phyloP scores from a whole-genome alignment of 2,888 invertebrate genomes.

The Thumatha senex region DNA sequence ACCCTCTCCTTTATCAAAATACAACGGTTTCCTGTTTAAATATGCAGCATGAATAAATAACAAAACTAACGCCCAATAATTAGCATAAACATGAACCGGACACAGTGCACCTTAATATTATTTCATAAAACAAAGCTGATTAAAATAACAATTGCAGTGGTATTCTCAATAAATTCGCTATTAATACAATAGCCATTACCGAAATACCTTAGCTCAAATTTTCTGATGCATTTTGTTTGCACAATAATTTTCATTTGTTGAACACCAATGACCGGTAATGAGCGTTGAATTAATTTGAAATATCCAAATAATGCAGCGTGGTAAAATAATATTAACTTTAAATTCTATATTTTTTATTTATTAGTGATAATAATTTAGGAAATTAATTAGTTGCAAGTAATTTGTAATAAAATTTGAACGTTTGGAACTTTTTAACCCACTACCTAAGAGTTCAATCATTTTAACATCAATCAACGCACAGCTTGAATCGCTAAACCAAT shows the following conservation, averaged over 20 bases:
- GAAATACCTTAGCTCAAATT: conserved; percentile 18
- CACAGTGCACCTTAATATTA: conserved; percentile 6
- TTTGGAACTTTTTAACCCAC: too few species aligned
- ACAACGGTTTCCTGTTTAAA: not conserved
- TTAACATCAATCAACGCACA: too few species aligned
- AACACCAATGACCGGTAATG: conserved; percentile 33
- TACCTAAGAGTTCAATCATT: too few species aligned
- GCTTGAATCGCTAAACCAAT: too few species aligned
- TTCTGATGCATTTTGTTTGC: conserved; percentile 26
- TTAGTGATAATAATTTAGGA: not conserved
- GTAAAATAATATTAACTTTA: conserved; percentile 18
- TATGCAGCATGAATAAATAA: conserved; percentile 7
- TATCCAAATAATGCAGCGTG: conserved; percentile 2
- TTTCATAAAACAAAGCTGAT: conserved; percentile 23
- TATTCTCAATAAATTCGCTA: conserved; percentile 24
- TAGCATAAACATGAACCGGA: conserved; percentile 10
- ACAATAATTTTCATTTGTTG: conserved; percentile 35
- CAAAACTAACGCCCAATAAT: conserved; percentile 10
- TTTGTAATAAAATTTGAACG: too few species aligned
- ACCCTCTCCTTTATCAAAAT: not conserved
- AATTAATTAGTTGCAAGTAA: too few species aligned
- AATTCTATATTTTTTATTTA: conserved; percentile 8
- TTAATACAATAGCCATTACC: conserved; percentile 17
- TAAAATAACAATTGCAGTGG: conserved; percentile 20
- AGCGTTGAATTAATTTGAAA: conserved; percentile 38